Evolutionary conservation across 1,140 invertebrate species (phyloP).

Genomic region (Steinernema khuongi): DNA sequence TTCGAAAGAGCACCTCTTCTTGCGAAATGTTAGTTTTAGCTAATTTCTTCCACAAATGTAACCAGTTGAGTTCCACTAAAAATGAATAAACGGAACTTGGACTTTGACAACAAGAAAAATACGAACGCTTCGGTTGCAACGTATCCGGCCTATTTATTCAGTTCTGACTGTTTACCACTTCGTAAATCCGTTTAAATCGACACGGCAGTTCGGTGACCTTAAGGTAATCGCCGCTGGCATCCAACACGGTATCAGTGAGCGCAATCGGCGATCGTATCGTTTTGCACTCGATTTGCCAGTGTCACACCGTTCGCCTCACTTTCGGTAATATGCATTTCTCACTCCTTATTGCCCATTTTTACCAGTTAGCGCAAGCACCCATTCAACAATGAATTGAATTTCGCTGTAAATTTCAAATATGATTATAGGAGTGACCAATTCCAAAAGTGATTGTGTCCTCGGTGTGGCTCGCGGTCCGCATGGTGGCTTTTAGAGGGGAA

Average conservation of each 20-base stretch:
- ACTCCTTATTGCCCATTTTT: not conserved
- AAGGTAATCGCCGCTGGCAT: not conserved
- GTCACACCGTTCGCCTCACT: not conserved
- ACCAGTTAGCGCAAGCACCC: not conserved
- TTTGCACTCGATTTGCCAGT: not conserved
- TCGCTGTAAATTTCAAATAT: not conserved
- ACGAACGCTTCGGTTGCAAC: not conserved
- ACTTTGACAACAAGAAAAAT: not conserved
- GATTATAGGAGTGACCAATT: not conserved
- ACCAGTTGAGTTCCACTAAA: too few species aligned
- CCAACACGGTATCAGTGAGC: not conserved
- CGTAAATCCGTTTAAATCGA: not conserved
- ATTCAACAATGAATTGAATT: not conserved
- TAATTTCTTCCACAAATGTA: too few species aligned
- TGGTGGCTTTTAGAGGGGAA: not conserved
- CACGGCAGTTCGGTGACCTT: not conserved
- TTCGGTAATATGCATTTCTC: not conserved
- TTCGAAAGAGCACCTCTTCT: too few species aligned
- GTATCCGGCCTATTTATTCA: not conserved
- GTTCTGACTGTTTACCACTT: conserved; percentile 7
- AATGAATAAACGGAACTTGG: too few species aligned
- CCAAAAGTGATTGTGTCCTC: not conserved
- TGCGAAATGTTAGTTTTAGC: too few species aligned
- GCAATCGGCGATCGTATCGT: conserved; percentile 11
- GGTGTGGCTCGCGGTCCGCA: not conserved